Percentiles rank a stretch among this genome's conserved stretches.
Evolutionary conservation across 2,888 invertebrate species (phyloP).

Genomic region (Nemapogon koenigi): DNA sequence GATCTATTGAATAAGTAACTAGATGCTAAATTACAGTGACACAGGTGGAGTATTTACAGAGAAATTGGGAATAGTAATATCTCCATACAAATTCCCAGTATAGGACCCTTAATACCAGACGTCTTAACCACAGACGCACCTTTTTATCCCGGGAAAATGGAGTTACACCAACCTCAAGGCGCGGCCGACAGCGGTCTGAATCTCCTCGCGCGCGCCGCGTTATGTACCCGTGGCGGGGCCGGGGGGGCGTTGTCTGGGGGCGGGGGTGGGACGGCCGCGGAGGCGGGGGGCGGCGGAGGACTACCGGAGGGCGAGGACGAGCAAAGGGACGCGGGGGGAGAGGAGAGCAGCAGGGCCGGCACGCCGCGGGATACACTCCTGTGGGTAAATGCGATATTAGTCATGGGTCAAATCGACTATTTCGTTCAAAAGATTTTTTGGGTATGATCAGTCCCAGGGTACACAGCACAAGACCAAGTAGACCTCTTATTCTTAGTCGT

Average conservation of each 20-base stretch:
- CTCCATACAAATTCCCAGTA: too few species aligned
- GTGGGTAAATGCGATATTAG: constrained; percentile 8
- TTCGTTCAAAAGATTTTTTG: neutral
- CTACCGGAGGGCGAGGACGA: constrained; percentile 23
- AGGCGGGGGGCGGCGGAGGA: constrained; percentile 30
- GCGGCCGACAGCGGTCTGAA: constrained; percentile 51
- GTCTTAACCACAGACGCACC: neutral
- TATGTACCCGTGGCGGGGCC: constrained; percentile 25
- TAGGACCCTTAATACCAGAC: neutral
- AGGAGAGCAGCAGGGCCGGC: constrained; percentile 44
- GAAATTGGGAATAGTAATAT: too few species aligned
- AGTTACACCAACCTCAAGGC: constrained; percentile 21
- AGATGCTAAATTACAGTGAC: too few species aligned
- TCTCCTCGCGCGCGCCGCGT: constrained; percentile 47
- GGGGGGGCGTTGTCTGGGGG: constrained; percentile 16
- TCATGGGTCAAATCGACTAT: neutral
- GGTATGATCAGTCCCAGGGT: too few species aligned
- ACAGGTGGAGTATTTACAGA: too few species aligned
- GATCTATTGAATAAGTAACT: too few species aligned
- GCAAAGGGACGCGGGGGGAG: constrained; percentile 21
- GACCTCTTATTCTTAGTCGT: too few species aligned
- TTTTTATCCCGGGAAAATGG: neutral
- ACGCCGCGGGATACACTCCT: constrained; percentile 50
- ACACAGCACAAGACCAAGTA: too few species aligned
- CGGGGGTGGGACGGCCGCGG: constrained; percentile 22